phyloP scores from a whole-genome alignment of 2,888 invertebrate genomes.

The Hemicrepidius hirtus region DNA sequence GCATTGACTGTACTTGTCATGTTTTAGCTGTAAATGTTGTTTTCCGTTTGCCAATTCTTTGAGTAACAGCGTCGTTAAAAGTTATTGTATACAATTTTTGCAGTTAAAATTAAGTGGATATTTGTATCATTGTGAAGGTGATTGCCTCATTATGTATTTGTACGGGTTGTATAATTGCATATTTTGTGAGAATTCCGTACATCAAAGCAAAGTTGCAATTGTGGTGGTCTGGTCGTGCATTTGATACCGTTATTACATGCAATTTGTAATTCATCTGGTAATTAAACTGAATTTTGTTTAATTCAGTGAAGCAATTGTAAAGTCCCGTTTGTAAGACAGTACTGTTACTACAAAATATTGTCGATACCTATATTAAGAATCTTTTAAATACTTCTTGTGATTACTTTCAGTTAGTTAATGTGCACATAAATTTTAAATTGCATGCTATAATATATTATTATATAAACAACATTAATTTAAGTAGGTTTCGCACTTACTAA shows the following conservation, averaged over 20 bases:
- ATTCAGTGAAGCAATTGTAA: constrained; percentile 6
- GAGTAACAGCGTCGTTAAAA: constrained; percentile 19
- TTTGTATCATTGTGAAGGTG: constrained; percentile 25
- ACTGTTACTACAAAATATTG: neutral
- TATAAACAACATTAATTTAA: no score
- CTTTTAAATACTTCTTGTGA: no score
- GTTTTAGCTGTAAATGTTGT: neutral
- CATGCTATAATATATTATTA: no score
- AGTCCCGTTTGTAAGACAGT: neutral
- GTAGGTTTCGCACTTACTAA: no score
- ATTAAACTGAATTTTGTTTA: constrained; percentile 20
- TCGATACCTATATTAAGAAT: neutral
- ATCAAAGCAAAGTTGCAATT: neutral
- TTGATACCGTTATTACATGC: constrained; percentile 28
- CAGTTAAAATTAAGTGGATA: constrained; percentile 10
- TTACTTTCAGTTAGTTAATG: no score
- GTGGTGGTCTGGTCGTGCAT: constrained; percentile 32
- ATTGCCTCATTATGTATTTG: constrained; percentile 29
- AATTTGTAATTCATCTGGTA: constrained; percentile 18
- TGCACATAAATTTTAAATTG: no score
- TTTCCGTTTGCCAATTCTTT: constrained; percentile 2
- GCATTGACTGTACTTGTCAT: neutral
- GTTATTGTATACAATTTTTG: constrained; percentile 15
- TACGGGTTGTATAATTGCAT: constrained; percentile 21
- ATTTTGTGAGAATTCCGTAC: constrained; percentile 21